phyloP scores from a whole-genome alignment of 2,888 invertebrate species.

The Hypselothyrea guttata region DNA sequence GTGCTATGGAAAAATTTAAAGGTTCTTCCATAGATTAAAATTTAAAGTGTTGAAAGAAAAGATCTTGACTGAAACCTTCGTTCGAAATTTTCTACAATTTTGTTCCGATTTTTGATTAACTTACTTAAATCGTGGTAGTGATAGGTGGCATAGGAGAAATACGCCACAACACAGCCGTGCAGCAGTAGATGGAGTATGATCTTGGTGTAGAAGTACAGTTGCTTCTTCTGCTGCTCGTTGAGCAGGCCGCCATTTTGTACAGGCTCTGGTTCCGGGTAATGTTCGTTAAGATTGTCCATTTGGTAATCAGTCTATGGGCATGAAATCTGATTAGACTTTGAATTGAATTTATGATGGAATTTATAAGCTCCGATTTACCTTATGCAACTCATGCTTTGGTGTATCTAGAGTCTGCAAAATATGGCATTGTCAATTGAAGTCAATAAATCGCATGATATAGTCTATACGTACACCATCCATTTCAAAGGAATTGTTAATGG shows the following conservation, averaged over 20 bases:
- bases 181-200: conserved; percentile 44
- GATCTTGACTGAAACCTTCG: no score
- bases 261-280: background rate
- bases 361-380: no score
- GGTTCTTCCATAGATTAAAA: no score
- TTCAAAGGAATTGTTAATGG: conserved; percentile 67
- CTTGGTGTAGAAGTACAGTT: conserved; percentile 36
- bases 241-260: background rate
- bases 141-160: conserved; percentile 80
- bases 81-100: no score
- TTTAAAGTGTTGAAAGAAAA: no score
- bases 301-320: conserved; percentile 57
- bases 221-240: background rate
- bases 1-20: no score
- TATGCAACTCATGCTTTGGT: conserved; percentile 25
- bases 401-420: conserved; percentile 2
- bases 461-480: conserved; percentile 63
- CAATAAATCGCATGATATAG: background rate
- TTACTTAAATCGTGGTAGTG: conserved; percentile 74
- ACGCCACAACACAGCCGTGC: conserved; percentile 70
- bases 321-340: no score
- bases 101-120: no score
- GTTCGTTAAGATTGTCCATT: conserved; percentile 39
- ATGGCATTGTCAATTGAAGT: background rate
- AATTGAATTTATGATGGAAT: no score